Percentiles rank a stretch among this genome's conserved stretches.
Evolutionary conservation across 2,797 vertebrate species (phyloP).

Genomic region (Lepus oiostolus): DNA sequence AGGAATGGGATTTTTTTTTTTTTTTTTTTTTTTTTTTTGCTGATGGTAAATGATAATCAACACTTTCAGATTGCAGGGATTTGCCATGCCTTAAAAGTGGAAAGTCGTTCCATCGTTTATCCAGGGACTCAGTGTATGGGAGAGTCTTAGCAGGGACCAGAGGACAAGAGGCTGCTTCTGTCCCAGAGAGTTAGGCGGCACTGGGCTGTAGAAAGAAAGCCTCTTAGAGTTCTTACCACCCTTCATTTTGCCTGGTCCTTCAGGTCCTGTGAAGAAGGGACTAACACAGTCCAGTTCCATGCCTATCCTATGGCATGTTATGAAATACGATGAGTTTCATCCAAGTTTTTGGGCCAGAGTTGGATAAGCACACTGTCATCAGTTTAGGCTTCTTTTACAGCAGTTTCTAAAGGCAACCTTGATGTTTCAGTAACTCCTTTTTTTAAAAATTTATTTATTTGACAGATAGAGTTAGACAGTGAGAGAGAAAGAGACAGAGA

Average conservation of each 20-base stretch:
- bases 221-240: not conserved
- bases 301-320: not conserved
- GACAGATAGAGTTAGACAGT: too few relatives aligned
- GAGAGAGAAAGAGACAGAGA: too few relatives aligned
- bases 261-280: conserved; percentile 10
- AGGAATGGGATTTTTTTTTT: conserved; percentile 83
- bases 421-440: conserved; percentile 7
- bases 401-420: conserved; percentile 11
- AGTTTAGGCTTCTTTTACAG: not conserved
- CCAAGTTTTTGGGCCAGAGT: not conserved
- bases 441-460: too few relatives aligned
- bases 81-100: conserved; percentile 72
- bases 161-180: conserved; percentile 69
- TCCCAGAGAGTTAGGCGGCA: not conserved
- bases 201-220: not conserved
- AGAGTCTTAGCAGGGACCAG: conserved; percentile 25
- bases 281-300: not conserved
- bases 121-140: conserved; percentile 49
- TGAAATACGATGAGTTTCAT: not conserved
- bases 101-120: conserved; percentile 69
- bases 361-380: not conserved
- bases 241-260: not conserved
- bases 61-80: conserved; percentile 86
- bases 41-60: conserved; percentile 88
- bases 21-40: conserved; percentile 86